phyloP scores from a whole-genome alignment of 2,113 vertebrate genomes.

The Peromyscus polionotus region DNA sequence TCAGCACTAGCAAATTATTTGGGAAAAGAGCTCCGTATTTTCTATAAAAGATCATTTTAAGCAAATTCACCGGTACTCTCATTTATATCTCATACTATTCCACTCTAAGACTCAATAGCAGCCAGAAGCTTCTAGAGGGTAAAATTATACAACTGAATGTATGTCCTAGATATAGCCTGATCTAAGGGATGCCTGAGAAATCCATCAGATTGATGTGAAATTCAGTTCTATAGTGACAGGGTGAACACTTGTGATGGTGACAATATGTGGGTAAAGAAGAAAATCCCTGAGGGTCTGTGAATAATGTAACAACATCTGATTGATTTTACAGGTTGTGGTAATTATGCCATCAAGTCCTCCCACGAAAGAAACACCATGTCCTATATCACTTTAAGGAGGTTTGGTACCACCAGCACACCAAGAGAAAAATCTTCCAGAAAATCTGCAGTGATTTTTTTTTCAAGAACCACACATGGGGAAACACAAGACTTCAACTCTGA shows the following conservation, averaged over 20 bases:
- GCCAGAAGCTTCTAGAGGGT: not conserved
- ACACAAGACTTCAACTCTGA: not conserved
- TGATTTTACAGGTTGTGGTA: conserved; percentile 44
- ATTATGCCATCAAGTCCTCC: conserved; percentile 26
- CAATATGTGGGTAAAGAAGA: not conserved
- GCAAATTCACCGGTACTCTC: not conserved
- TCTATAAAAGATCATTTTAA: not conserved
- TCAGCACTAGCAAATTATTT: not conserved
- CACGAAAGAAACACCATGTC: not conserved
- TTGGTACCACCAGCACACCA: not conserved
- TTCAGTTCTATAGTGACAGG: not conserved
- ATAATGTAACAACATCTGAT: not conserved
- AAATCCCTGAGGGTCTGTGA: not conserved
- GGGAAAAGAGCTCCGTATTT: not conserved
- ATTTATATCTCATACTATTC: not conserved
- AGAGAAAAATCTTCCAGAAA: not conserved
- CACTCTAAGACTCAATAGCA: not conserved
- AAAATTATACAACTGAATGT: not conserved
- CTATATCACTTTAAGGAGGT: not conserved
- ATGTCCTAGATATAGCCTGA: not conserved
- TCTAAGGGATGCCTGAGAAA: not conserved
- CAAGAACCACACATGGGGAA: not conserved
- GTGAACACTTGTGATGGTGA: not conserved
- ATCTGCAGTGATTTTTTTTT: not conserved
- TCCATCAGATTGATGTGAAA: not conserved